Base-by-base conservation (phyloP, 2,888 invertebrate genomes). In the Gibbula magus region DNA sequence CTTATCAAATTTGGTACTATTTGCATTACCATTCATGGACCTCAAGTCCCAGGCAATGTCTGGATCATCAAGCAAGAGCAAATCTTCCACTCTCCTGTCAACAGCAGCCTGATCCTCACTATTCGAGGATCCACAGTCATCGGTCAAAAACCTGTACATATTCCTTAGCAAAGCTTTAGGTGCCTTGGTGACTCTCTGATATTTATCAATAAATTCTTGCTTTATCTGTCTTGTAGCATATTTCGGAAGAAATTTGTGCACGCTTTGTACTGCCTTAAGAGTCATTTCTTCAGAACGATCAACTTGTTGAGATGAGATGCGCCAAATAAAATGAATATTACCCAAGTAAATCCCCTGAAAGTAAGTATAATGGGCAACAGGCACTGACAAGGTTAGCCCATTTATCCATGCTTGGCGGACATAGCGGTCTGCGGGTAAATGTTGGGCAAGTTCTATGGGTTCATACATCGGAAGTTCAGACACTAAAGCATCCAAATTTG, bases 311-410 rank as follows among this genome's bases (percentile, higher is more conserved):
- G 18, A 25, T 54, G 76, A 54, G 20, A 76, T 18, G 8, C 52
- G 45, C 76, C 76, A 76, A 32, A 54, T 35, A 35, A 76, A 76
- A 54, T 76, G 20, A 29, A 39, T 56, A 76, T 53, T 54, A 2
- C 76, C 76, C 2, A 76, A 35, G 54, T 76, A 76, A 56, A 54
- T 76, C 22, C 76, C 76, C 45, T 76, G 56, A 54, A n/a, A 54
- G 52, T 76, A 76, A 52, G 54, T 32, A 25, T 76, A 76, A 29
- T 56, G 56, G n/a, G 54, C 56, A 8, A 76, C 56, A n/a, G 76
- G 32, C 16, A 25, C 5, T 16, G 76, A 29, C 32, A 76, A 32
- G 29, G 20, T 20, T 32, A 76, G 20, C 18, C 54, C n/a, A 22
- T 54, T 39, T 18, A 76, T 25, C 54, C 54, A 76, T 54, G 29